Conservation (phyloP, 2,888 invertebrate species). For the Galerucella nymphaeae region DNA sequence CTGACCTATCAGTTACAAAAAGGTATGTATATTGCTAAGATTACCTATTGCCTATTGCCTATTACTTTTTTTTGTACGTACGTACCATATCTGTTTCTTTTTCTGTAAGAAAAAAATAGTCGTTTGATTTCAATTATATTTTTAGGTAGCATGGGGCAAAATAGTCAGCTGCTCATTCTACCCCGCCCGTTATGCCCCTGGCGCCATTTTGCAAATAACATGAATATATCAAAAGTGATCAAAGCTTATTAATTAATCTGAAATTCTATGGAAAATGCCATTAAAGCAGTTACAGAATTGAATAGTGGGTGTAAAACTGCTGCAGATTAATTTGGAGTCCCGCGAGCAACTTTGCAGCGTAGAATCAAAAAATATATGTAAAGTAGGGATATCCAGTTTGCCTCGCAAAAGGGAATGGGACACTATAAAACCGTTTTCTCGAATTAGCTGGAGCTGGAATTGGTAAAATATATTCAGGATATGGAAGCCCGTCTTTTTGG, state of each 20-base stretch:
- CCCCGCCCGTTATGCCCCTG: no score
- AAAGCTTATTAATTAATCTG: no score
- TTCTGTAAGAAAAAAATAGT: neutral
- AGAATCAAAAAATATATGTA: slow-evolving; percentile 5
- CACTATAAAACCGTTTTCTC: slow-evolving; percentile 14
- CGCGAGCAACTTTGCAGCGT: neutral
- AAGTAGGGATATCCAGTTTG: slow-evolving; percentile 4
- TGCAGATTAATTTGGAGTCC: neutral
- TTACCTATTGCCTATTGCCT: slow-evolving; percentile 11
- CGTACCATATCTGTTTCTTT: slow-evolving; percentile 1
- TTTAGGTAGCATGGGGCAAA: slow-evolving; percentile 4
- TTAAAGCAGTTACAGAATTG: no score
- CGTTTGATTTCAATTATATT: neutral
- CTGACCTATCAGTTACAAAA: no score
- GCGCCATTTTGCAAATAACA: no score
- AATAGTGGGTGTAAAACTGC: no score
- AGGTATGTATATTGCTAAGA: slow-evolving; percentile 18
- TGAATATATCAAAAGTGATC: no score
- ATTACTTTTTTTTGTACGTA: slow-evolving; percentile 3
- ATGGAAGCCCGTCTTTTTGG: no score
- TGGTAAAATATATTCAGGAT: no score
- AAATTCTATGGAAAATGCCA: no score
- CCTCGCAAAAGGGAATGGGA: slow-evolving; percentile 5
- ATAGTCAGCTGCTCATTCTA: slow-evolving; percentile 7
- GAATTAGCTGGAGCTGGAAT: no score